Evolutionary conservation across 2,113 vertebrate species (phyloP), one percentile per base, ranked within the genome.

Genomic region (Oryctolagus cuniculus): DNA sequence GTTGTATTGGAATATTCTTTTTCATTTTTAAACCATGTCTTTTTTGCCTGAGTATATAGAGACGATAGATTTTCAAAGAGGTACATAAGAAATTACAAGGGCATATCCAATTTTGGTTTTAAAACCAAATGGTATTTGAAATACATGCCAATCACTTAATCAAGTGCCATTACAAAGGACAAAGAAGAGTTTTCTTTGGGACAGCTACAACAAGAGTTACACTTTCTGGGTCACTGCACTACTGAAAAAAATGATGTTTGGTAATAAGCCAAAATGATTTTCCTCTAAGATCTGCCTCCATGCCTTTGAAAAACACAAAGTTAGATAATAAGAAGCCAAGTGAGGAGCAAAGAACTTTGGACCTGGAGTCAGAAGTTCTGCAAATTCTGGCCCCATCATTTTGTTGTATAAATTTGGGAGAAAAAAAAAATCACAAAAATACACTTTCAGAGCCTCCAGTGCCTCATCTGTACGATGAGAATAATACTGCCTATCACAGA

Each of bases 141-240:
- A 95, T 90, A 96, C 67, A 97, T 21, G 67, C 66, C 82, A 92
- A 38, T 90, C 64, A 93, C 58, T 82, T 51, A 67, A 88, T 75
- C 79, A 89, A 63, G 13, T 75, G 27, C 38, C 82, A 95, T 79
- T 80, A 85, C 69, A 94, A 97, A 29, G 61, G 64, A 94, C 86
- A 93, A 0, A 86, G 17, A 95, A 96, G 34, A 93, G 95, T 97
- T 96, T 98, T 96, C 97, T 98, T 97, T 96, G 94, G 95, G 92
- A 94, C 49, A 87, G 51, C 55, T 82, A 44, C 1, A 8, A 34
- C 64, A 29, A 61, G 72, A 90, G 27, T 89, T 78, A 74, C 16
- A 78, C 61, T 67, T 95, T 69, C 93, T 96, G 24, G 75, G 70
- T 90, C 5, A 7, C 44, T 81, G 31, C 6, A 73, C 75, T 58